Evolutionary conservation across 2,113 vertebrate genomes (phyloP).

Genomic region (Siphamia tubifer): DNA sequence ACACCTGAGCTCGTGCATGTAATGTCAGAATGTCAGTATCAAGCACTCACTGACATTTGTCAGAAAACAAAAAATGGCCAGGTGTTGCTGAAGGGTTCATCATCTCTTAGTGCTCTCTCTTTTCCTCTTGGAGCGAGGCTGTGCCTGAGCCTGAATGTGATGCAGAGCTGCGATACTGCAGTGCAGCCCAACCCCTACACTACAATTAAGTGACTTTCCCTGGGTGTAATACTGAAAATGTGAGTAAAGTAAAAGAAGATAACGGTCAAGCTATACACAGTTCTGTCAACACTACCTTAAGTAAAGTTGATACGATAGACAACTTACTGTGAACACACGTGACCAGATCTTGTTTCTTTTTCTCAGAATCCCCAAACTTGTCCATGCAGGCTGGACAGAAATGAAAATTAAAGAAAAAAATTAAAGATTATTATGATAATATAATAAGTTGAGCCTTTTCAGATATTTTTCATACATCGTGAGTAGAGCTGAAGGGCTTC

Average conservation of each 20-base stretch:
- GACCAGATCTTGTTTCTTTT: conserved; percentile 84
- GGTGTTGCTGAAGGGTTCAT: background rate
- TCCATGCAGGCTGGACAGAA: conserved; percentile 82
- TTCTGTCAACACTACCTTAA: background rate
- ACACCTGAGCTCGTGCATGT: background rate
- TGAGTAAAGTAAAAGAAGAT: background rate
- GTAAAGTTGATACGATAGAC: background rate
- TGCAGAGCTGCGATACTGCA: conserved; percentile 65
- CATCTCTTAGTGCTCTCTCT: background rate
- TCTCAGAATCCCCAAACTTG: conserved; percentile 82
- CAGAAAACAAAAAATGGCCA: background rate
- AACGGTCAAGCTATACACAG: background rate
- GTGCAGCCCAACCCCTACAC: conserved; percentile 56
- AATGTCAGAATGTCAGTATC: background rate
- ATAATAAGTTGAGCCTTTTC: background rate
- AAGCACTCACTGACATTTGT: background rate
- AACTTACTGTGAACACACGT: conserved; percentile 95
- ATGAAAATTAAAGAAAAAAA: conserved; percentile 7
- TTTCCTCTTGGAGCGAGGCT: background rate
- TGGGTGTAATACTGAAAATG: background rate
- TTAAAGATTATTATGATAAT: conserved; percentile 7
- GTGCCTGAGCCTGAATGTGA: background rate
- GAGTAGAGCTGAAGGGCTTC: background rate
- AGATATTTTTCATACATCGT: no score
- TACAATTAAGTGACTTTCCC: background rate